Conservation (phyloP, 1,140 invertebrate species). For the Brachionus paranguensis region DNA sequence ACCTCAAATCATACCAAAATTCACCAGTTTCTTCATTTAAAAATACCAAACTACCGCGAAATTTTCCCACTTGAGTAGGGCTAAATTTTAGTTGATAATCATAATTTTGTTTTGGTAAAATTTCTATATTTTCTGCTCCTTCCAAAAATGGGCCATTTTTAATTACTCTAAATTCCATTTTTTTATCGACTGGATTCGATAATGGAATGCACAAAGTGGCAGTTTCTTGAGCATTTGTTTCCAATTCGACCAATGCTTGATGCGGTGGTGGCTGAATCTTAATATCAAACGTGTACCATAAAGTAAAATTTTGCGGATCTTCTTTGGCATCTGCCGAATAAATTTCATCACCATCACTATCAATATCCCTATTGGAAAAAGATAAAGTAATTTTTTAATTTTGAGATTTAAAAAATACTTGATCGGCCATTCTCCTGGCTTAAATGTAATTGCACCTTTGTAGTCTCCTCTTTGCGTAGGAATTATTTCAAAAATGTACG, state of each 20-base stretch:
- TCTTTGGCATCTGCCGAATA: conserved; percentile 45
- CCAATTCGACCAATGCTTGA: conserved; percentile 47
- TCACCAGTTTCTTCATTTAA: conserved; percentile 52
- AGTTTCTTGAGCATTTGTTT: not conserved
- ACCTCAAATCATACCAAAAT: conserved; percentile 53
- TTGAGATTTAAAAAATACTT: conserved; percentile 42
- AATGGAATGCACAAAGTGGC: conserved; percentile 11
- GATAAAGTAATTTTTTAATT: not conserved
- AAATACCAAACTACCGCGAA: conserved; percentile 50
- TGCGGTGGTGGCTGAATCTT: conserved; percentile 49
- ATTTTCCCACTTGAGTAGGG: conserved; percentile 48
- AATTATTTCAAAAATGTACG: conserved; percentile 46
- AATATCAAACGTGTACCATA: conserved; percentile 54
- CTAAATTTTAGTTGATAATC: conserved; percentile 50
- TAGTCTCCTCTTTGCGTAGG: conserved; percentile 48
- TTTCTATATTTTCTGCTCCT: conserved; percentile 45
- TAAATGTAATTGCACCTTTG: conserved; percentile 51
- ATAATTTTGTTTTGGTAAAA: conserved; percentile 47
- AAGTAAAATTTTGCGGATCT: conserved; percentile 47
- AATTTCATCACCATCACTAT: conserved; percentile 55
- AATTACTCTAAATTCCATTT: conserved; percentile 4
- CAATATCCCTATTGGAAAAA: conserved; percentile 47
- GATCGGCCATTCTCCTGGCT: conserved; percentile 47
- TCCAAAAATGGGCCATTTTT: conserved; percentile 26
- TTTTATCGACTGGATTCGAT: conserved; percentile 15